Conservation (phyloP, 2,797 vertebrate species). For the Diplodus sargus region DNA sequence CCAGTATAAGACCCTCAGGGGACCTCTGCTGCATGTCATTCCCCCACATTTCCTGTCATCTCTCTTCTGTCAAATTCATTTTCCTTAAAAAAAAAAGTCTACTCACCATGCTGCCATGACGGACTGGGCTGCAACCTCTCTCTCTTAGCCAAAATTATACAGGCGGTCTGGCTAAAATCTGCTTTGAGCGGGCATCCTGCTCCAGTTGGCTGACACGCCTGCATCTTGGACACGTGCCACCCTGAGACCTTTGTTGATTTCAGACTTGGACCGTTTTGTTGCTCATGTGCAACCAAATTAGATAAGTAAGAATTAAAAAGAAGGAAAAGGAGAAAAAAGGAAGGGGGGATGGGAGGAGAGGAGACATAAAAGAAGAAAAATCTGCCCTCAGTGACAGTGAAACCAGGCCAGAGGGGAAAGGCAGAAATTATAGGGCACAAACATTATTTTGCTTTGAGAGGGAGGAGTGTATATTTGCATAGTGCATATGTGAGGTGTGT, state of each 20-base stretch:
- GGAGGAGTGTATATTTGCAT: constrained; percentile 72
- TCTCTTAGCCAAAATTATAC: constrained; percentile 34
- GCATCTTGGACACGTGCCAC: constrained; percentile 8
- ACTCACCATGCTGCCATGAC: constrained; percentile 1
- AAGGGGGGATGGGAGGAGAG: not conserved
- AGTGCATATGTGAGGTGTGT: constrained; percentile 55
- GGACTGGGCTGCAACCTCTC: constrained; percentile 13
- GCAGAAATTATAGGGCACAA: constrained; percentile 76
- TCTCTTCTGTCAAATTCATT: constrained; percentile 16
- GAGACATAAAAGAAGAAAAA: constrained; percentile 52
- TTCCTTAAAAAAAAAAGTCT: not conserved
- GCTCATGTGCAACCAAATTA: constrained; percentile 28
- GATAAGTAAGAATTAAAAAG: constrained; percentile 60
- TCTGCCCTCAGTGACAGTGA: constrained; percentile 36
- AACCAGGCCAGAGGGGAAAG: constrained; percentile 63
- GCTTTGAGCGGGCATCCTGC: constrained; percentile 24
- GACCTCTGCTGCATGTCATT: constrained; percentile 18
- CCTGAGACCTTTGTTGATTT: constrained; percentile 37
- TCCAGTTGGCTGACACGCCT: constrained; percentile 24
- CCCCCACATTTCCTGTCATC: constrained; percentile 51
- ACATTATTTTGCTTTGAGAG: constrained; percentile 47
- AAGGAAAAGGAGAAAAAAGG: constrained; percentile 34
- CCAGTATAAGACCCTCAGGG: constrained; percentile 10
- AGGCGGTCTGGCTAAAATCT: constrained; percentile 19
- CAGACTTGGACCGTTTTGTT: constrained; percentile 24